Percentiles rank a stretch among this genome's conserved stretches.
Conservation (phyloP, 1,140 invertebrate species). For the Acyrthosiphon pisum region DNA sequence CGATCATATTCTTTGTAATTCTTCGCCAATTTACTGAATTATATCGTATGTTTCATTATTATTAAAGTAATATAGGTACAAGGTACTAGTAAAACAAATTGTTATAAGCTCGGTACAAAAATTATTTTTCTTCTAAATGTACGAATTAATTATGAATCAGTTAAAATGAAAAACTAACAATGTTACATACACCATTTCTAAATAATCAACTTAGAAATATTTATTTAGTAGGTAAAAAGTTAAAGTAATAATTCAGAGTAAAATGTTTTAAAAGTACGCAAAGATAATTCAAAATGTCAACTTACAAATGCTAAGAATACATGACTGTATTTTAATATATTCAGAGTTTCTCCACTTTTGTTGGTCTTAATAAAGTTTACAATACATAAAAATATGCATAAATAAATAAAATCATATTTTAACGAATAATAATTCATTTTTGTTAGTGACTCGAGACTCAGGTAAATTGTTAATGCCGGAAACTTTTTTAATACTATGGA, state of each 20-base stretch:
- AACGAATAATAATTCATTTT: constrained; percentile 55
- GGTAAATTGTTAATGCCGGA: constrained; percentile 54
- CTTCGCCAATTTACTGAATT: neutral
- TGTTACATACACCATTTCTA: neutral
- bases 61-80: neutral
- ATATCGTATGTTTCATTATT: neutral
- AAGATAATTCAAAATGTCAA: constrained; percentile 50
- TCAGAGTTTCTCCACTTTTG: constrained; percentile 49
- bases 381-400: constrained; percentile 55
- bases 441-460: constrained; percentile 38
- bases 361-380: constrained; percentile 53
- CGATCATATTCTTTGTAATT: neutral
- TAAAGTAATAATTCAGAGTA: constrained; percentile 34
- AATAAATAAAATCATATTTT: constrained; percentile 55
- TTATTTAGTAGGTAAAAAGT: constrained; percentile 26
- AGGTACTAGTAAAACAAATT: neutral
- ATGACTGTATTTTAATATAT: constrained; percentile 46
- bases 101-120: neutral
- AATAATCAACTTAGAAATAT: constrained; percentile 36
- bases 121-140: neutral
- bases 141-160: constrained; percentile 17
- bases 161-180: constrained; percentile 26
- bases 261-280: constrained; percentile 41
- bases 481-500: constrained; percentile 56
- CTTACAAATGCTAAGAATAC: constrained; percentile 49